Evolutionary conservation across 2,113 vertebrate species (phyloP).

Genomic region (Cygnus atratus): DNA sequence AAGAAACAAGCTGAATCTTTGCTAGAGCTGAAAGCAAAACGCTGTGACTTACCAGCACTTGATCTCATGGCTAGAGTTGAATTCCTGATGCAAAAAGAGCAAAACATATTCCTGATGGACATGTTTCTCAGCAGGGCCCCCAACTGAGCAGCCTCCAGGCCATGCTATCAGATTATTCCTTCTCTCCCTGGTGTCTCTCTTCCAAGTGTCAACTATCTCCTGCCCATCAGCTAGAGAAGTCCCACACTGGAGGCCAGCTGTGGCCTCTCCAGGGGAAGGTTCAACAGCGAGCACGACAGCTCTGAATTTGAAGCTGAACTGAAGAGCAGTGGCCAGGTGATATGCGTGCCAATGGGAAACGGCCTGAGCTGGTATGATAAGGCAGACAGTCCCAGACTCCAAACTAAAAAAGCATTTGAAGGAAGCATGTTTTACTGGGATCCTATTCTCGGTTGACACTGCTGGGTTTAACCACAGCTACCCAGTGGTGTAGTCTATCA

Average conservation of each 20-base stretch:
- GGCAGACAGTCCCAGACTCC: not conserved
- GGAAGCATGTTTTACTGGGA: not conserved
- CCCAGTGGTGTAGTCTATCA: not conserved
- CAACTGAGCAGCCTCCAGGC: not conserved
- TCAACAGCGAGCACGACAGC: not conserved
- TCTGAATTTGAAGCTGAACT: not conserved
- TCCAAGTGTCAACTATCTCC: not conserved
- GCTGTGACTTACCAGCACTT: not conserved
- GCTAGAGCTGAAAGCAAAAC: not conserved
- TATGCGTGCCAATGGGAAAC: not conserved
- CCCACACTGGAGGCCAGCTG: not conserved
- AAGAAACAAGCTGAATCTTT: constrained; percentile 21
- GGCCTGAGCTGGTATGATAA: too few species aligned
- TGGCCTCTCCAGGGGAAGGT: not conserved
- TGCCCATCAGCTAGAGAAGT: not conserved
- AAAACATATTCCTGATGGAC: not conserved
- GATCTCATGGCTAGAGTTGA: not conserved
- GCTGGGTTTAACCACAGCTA: not conserved
- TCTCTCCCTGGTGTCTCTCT: not conserved
- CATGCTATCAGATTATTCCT: not conserved
- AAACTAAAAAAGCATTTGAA: not conserved
- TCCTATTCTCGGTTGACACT: not conserved
- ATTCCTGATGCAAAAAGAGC: not conserved
- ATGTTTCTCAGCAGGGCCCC: not conserved
- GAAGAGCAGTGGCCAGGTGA: not conserved